phyloP scores from a whole-genome alignment of 1,140 invertebrate genomes.

The Rhopalosiphum maidis region DNA sequence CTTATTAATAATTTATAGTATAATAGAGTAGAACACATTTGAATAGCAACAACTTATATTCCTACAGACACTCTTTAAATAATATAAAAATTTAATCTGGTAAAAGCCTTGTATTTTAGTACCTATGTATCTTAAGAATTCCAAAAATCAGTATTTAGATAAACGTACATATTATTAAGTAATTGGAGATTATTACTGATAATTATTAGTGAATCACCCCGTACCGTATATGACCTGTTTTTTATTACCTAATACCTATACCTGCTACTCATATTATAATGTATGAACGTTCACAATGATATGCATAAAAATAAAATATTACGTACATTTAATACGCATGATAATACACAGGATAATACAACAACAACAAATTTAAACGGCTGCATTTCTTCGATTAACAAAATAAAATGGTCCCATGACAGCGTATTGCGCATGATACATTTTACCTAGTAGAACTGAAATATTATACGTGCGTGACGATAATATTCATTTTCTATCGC shows the following conservation, averaged over 20 bases:
- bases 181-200: no score
- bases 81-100: not conserved
- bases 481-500: not conserved
- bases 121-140: not conserved
- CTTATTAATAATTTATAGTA: not conserved
- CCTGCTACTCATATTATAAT: not conserved
- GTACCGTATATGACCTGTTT: not conserved
- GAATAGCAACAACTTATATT: not conserved
- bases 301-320: not conserved
- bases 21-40: not conserved
- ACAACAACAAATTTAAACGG: not conserved
- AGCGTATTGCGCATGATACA: not conserved
- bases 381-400: not conserved
- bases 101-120: not conserved
- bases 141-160: not conserved
- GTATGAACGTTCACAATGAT: not conserved
- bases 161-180: not conserved
- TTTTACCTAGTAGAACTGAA: not conserved
- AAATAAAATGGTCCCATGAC: not conserved
- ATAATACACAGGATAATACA: not conserved
- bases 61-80: not conserved
- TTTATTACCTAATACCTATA: not conserved
- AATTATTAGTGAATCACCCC: not conserved
- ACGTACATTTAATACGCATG: no score
- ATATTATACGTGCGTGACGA: not conserved